Evolutionary conservation across 2,888 invertebrate genomes (phyloP), one percentile per base, ranked within the genome.

Genomic region (Trisateles emortualis): DNA sequence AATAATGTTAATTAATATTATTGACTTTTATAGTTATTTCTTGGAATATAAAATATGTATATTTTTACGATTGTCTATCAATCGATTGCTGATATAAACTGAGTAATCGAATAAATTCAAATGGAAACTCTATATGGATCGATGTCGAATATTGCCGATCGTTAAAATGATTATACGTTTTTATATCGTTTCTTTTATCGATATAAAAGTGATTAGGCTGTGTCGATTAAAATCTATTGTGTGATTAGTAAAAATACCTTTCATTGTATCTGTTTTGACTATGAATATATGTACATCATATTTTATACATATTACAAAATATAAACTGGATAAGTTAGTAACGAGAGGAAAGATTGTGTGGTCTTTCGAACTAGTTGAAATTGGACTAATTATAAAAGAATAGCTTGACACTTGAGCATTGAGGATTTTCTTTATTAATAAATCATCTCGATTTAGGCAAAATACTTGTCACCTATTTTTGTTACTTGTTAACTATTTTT

Each of bases 1-100:
- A 53, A 59, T 64, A 62, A 64, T 53, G 55, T 52, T 60, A 62
- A 71, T 71, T 52, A 69, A 64, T 56, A 67, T 54, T 59, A 67
- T 64, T 55, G 55, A 58, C 51, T 60, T 68, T 61, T 68, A 68
- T 68, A 38, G 47, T 49, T 43, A 30, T 53, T 66, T 49, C 19
- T 52, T 24, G 19, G 45, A 55, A 55, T 45, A 52, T 53, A 49
- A 60, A 52, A 64, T 54, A 55, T 49, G 46, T 55, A 53, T 57
- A 48, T 55, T 59, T 62, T 68, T 55, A 68, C 47, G 65, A 64
- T 52, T 47, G 32, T 14, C 38, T 49, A 42, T 59, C 64, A 50
- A 60, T 52, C 38, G 41, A 53, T 54, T 52, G 36, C 52, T 46
- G 59, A 56, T 45, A 53, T 46, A 47, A 62, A 62, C 64, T 55